These are phyloP conservation scores for Galemys pyrenaicus DNA, from an alignment of 2,113 vertebrate genomes.

Conservation along the genomic window DNA sequence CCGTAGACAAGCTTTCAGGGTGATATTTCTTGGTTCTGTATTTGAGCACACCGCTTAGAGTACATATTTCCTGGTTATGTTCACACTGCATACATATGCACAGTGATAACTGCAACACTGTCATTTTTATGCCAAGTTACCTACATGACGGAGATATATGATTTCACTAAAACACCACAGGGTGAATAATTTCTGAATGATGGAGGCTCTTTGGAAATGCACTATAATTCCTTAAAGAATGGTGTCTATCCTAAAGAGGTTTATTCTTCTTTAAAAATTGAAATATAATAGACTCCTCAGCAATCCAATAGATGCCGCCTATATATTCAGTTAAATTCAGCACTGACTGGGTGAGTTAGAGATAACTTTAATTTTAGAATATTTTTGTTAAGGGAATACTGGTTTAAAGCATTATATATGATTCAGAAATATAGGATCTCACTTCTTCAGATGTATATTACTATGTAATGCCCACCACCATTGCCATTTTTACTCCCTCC, in stretches of 20 bases:
- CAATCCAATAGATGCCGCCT: not conserved
- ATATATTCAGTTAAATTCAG: not conserved
- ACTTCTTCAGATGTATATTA: too few species aligned
- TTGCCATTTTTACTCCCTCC: too few species aligned
- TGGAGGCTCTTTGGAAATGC: not conserved
- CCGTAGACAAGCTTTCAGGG: conserved; percentile 4
- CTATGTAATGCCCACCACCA: too few species aligned
- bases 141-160: not conserved
- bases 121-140: conserved; percentile 40
- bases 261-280: not conserved
- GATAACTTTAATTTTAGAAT: too few species aligned
- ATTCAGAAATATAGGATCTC: too few species aligned
- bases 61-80: conserved; percentile 56
- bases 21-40: conserved; percentile 53
- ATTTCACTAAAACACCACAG: not conserved
- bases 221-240: conserved; percentile 44
- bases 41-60: conserved; percentile 7
- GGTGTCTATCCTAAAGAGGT: not conserved
- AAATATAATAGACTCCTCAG: not conserved
- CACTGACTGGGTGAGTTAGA: not conserved
- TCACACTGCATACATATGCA: conserved; percentile 18
- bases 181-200: conserved; percentile 52
- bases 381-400: too few species aligned
- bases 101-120: not conserved
- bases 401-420: too few species aligned